Base-by-base conservation (phyloP, 2,888 invertebrate genomes). In the Gibbula magus region DNA sequence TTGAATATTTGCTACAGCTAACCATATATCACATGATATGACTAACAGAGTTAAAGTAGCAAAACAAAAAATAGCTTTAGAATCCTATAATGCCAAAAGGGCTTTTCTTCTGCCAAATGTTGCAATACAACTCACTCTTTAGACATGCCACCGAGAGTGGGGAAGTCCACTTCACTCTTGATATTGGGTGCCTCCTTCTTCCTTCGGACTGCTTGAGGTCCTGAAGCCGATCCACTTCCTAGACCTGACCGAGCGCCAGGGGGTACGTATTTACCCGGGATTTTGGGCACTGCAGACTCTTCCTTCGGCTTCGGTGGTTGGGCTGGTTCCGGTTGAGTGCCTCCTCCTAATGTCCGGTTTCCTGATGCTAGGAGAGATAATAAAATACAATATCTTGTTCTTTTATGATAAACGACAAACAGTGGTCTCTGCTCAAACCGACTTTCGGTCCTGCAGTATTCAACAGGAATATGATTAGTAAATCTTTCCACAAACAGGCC, bases 151-250 rank as follows among this genome's bases (percentile, higher is more conserved):
- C 91, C 91, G n/a, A 91, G 83, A 1, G 90, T 89, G 7, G 91
- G 91, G 81, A 91, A 91, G 79, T 91, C 91, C 32, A 87, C 89
- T 82, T 91, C 91, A 85, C 91, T 91, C 45, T 83, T 84, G 53
- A 91, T 78, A 84, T 91, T 91, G 5, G 91, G 91, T 8, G 91
- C 90, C 16, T 77, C 84, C 81, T 88, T 91, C 78, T 88, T 88
- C 74, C 82, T 85, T 70, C 89, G 81, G 8, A 82, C 70, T 5
- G 87, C 85, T 25, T 83, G 54, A 7, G 84, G n/a, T n/a, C 20
- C 0, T 78, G 80, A 32, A 78, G 70, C 66, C 3, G 84, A 35
- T 7, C 75, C 82, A 10, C 82, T 78, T 25, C 76, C 80, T 7
- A 84, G 85, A 10, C 82, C 86, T 13, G 76, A 84, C 20, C 91